Evolutionary conservation across 2,797 vertebrate species (phyloP).

Genomic region (Ceryle rudis): DNA sequence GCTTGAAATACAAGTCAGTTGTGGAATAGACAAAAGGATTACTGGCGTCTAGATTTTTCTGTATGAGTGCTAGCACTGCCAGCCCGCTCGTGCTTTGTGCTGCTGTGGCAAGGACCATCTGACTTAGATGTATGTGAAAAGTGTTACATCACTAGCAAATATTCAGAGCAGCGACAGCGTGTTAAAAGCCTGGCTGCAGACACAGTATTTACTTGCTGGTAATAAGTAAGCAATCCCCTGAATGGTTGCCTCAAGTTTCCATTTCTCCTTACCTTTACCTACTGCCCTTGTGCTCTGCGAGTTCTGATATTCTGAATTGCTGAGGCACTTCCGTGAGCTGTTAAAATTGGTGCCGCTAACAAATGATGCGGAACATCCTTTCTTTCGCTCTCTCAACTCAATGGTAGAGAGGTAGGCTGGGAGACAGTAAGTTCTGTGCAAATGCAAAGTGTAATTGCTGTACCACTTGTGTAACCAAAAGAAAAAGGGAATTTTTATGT

Average conservation of each 20-base stretch:
- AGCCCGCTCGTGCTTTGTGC: fast-evolving
- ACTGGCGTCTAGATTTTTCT: background rate
- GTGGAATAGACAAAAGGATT: background rate
- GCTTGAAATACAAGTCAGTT: background rate
- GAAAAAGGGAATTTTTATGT: background rate
- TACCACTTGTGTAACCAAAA: background rate
- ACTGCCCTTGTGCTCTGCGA: background rate
- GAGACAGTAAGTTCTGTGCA: background rate
- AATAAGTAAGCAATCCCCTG: background rate
- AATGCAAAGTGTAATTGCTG: background rate
- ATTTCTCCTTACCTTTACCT: background rate
- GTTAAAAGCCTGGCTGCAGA: background rate
- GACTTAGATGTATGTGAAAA: background rate
- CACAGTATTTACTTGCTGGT: background rate
- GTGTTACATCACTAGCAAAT: background rate
- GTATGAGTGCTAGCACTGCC: background rate
- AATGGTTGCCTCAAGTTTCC: background rate
- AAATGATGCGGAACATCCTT: background rate
- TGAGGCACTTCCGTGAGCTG: background rate
- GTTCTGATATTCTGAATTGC: background rate
- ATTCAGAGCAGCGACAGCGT: fast-evolving
- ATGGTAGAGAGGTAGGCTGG: background rate
- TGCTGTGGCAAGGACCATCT: background rate
- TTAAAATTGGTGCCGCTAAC: background rate
- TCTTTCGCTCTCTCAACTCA: background rate